A percentile compares a stretch with the other conserved stretches of the same genome.
Conservation (phyloP, 2,888 invertebrate genomes). For the Polyommatus iphigenia region DNA sequence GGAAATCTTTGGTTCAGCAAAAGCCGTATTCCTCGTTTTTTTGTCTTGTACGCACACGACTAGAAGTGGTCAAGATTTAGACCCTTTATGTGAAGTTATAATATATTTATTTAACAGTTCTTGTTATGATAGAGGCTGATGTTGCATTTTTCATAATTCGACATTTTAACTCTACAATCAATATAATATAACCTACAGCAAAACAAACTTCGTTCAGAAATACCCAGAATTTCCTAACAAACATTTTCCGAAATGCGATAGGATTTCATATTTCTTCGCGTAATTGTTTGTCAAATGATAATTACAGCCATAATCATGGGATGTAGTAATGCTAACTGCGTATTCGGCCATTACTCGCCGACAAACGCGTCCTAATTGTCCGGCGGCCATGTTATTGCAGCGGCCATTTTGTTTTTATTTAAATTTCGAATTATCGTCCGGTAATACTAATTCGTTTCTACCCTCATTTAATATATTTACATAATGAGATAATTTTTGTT, state of each 20-base stretch:
- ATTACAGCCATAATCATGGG: constrained; percentile 6
- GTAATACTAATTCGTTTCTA: neutral
- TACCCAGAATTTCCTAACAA: neutral
- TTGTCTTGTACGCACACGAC: no score
- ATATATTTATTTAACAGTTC: no score
- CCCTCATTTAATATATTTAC: no score
- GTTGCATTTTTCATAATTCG: no score
- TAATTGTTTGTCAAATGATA: constrained; percentile 16
- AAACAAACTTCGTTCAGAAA: neutral
- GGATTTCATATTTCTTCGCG: neutral
- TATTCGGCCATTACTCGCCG: neutral
- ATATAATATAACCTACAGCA: no score
- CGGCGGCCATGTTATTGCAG: constrained; percentile 14
- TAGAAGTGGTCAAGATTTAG: no score
- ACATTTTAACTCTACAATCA: no score
- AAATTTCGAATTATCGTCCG: constrained; percentile 9
- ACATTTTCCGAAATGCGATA: neutral
- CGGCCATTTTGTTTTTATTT: constrained; percentile 16
- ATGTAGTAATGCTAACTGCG: constrained; percentile 11
- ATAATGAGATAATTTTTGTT: no score
- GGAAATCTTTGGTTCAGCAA: no score
- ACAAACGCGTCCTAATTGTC: neutral
- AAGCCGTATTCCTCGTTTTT: no score
- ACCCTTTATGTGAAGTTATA: no score
- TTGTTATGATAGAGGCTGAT: neutral